Percentiles rank a stretch among this genome's conserved stretches.
phyloP scores from a whole-genome alignment of 2,113 vertebrate species.

The Apteryx owenii region DNA sequence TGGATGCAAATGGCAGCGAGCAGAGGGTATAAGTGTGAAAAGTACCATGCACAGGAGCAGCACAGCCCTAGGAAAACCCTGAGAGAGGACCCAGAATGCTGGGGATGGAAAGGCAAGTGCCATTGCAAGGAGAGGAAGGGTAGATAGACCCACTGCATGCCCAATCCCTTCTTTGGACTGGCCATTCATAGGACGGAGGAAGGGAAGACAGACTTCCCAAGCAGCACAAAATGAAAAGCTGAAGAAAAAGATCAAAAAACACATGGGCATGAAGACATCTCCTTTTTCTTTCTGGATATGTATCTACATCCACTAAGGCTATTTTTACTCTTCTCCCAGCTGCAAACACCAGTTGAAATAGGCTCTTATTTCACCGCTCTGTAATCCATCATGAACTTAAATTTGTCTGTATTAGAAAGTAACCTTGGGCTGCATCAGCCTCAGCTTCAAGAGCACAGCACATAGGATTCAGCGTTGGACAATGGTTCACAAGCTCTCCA shows the following conservation, averaged over 20 bases:
- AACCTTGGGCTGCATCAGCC: not conserved
- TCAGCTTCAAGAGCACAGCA: not conserved
- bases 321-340: not conserved
- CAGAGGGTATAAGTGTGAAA: not conserved
- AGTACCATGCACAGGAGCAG: not conserved
- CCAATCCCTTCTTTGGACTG: accelerated
- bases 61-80: not conserved
- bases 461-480: not conserved
- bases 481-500: not conserved
- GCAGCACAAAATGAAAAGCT: not conserved
- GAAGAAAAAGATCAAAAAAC: not conserved
- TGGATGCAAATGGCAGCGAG: not conserved
- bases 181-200: not conserved
- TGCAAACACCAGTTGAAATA: not conserved
- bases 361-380: not conserved
- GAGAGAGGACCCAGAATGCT: not conserved
- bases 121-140: not conserved
- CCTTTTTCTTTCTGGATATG: not conserved
- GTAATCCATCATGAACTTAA: not conserved
- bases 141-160: not conserved
- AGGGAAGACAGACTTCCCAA: not conserved
- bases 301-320: not conserved
- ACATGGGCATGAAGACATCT: not conserved
- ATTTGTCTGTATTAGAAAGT: not conserved
- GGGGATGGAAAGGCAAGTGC: not conserved